These are phyloP conservation scores for Hartigia nigra DNA, from an alignment of 2,888 invertebrate species.

Conservation along the genomic window DNA sequence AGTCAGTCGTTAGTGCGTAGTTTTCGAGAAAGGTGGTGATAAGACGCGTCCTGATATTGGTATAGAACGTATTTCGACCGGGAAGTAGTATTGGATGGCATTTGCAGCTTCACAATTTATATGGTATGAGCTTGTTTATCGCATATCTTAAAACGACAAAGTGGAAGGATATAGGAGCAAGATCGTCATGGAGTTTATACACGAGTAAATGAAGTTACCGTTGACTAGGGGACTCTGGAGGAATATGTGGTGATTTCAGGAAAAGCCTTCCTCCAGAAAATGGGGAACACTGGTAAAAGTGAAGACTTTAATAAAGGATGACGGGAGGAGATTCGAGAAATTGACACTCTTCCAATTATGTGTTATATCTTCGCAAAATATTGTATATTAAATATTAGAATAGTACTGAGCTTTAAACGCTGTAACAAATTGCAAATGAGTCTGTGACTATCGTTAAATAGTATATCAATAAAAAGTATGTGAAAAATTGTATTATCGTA, in stretches of 20 bases:
- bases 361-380: background rate
- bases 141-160: background rate
- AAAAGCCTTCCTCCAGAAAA: background rate
- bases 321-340: background rate
- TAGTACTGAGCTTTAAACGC: background rate
- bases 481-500: background rate
- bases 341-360: background rate
- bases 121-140: background rate
- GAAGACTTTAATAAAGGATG: background rate
- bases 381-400: background rate
- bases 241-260: background rate
- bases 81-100: background rate
- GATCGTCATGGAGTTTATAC: background rate
- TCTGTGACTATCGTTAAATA: background rate
- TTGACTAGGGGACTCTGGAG: background rate
- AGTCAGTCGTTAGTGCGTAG: no score
- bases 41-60: no score
- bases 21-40: no score
- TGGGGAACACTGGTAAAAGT: background rate
- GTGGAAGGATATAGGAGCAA: background rate
- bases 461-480: no score
- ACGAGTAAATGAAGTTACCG: background rate
- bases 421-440: background rate
- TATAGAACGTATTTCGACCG: background rate
- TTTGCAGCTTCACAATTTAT: background rate